A percentile compares a stretch with the other conserved stretches of the same genome.
Conservation (phyloP, 2,888 invertebrate species). For the Apamea sordens region DNA sequence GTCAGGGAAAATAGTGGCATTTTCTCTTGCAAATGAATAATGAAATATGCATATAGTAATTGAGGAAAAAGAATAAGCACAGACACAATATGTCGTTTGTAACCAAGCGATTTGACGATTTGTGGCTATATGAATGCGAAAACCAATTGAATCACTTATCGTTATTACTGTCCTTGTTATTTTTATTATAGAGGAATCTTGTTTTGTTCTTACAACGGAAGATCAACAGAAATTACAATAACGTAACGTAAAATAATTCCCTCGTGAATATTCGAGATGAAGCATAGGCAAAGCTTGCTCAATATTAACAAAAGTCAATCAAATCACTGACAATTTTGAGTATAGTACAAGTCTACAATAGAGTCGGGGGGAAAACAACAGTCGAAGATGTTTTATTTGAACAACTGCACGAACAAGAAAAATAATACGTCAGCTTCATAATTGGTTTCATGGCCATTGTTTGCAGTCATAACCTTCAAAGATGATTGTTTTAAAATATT, state of each 20-base stretch:
- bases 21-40: conserved; percentile 16
- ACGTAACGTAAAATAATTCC: neutral
- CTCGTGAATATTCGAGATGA: conserved; percentile 9
- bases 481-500: conserved; percentile 8
- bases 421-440: conserved; percentile 31
- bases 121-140: conserved; percentile 9
- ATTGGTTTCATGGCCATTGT: conserved; percentile 27
- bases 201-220: neutral
- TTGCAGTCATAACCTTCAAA: conserved; percentile 25
- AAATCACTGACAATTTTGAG: conserved; percentile 15
- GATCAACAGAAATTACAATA: neutral
- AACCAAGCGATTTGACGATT: neutral
- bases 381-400: conserved; percentile 55
- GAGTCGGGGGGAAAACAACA: conserved; percentile 27
- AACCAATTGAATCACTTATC: conserved; percentile 11
- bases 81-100: conserved; percentile 1
- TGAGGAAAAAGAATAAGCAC: conserved; percentile 32
- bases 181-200: neutral
- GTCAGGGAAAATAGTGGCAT: neutral
- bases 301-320: conserved; percentile 24
- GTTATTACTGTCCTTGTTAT: neutral
- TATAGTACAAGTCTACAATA: neutral
- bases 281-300: neutral
- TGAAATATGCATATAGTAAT: conserved; percentile 17
- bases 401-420: conserved; percentile 48